phyloP scores from a whole-genome alignment of 2,797 vertebrate species.

The Lagorchestes hirsutus region DNA sequence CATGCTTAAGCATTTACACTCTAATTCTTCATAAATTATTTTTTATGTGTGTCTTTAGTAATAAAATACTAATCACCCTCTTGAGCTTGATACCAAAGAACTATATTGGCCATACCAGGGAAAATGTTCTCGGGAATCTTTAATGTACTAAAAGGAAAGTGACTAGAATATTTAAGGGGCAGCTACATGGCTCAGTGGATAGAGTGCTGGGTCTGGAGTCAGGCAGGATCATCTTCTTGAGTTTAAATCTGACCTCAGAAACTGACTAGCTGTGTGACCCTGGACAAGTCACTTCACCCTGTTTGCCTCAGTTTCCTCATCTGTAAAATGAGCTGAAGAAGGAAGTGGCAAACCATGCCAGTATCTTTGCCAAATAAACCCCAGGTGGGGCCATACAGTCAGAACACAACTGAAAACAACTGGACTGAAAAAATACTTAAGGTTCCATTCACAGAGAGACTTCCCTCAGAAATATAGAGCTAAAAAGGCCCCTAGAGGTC shows the following conservation, averaged over 20 bases:
- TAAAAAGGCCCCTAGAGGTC: background rate
- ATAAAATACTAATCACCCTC: slow-evolving; percentile 1
- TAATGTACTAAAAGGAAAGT: slow-evolving; percentile 19
- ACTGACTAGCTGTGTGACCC: background rate
- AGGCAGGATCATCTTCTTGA: background rate
- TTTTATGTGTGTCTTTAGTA: slow-evolving; percentile 17
- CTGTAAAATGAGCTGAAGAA: background rate
- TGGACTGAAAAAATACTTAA: background rate
- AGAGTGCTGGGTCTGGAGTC: background rate
- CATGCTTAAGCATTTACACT: background rate
- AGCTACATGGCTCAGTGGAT: background rate
- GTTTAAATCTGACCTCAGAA: background rate
- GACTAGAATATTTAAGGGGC: background rate
- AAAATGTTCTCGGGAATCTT: background rate
- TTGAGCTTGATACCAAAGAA: slow-evolving; percentile 16
- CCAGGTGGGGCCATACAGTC: background rate
- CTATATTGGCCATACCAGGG: background rate
- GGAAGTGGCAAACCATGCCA: background rate
- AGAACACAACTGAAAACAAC: background rate
- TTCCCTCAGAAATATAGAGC: background rate
- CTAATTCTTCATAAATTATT: background rate
- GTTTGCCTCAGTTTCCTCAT: background rate
- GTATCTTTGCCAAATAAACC: background rate
- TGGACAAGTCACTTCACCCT: background rate
- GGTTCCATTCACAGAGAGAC: background rate